Evolutionary conservation across 2,888 invertebrate species (phyloP), one percentile per base, ranked within the genome.

Genomic region (Laothoe populi): DNA sequence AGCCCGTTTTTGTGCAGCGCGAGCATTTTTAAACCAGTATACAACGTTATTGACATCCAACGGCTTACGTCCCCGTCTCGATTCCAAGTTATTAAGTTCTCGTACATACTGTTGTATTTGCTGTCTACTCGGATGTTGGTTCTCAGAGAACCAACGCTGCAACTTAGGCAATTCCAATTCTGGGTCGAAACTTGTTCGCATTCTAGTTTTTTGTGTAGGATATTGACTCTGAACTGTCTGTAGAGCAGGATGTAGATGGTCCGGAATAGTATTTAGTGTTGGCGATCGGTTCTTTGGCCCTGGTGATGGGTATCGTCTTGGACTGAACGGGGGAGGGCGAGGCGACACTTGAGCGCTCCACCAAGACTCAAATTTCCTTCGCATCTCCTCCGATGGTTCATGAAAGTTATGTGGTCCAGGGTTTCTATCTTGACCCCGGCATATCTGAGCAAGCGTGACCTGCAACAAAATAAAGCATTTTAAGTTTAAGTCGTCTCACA

Each of bases 21-120:
- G 94, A 0, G 99, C 99, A 82, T 99, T 99, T 86, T 99, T 99
- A 90, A 99, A 99, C 98, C 98, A 98, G 79, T 98, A 98, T 16
- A 98, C 98, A 16, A 99, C 98, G 82, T 99, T 99, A 81, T 98
- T 98, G 4, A 99, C 96, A 86, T 99, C 99, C 60, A 99, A 92
- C 0, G 98, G 98, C 80, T 99, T 98, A 57, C 99, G 94, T 0
- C 98, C 99, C 60, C 97, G 94, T 46, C 99, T 94, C 59, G 98
- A 99, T 79, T 98, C 98, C 68, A 99, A 90, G 64, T 96, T 95
- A 84, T 99, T 99, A 70, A 99, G 92, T 81, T 98, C 98, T 74
- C 97, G 96, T 63, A 99, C 98, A 88, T 98, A 99, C 70, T 98
- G 97, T 75, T 98, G 98, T 81, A 99, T 98, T 91, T 99, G 99